A percentile compares a stretch with the other conserved stretches of the same genome.
phyloP scores from a whole-genome alignment of 2,113 vertebrate species.

The Caracal caracal region DNA sequence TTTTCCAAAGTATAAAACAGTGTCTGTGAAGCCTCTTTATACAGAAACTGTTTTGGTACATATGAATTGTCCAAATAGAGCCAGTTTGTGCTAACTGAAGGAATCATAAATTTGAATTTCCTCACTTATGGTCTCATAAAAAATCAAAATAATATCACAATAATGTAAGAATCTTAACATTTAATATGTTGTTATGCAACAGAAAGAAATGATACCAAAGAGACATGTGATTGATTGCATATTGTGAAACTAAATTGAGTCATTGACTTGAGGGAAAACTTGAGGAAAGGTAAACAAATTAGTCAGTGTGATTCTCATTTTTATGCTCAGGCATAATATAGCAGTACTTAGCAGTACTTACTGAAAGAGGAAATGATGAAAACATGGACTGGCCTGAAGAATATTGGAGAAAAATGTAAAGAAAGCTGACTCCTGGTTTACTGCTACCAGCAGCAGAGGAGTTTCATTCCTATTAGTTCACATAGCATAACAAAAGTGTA shows the following conservation, averaged over 20 bases:
- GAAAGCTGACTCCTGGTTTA: neutral
- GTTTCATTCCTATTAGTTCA: neutral
- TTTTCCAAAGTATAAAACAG: conserved; percentile 26
- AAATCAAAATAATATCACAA: neutral
- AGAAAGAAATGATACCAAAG: conserved; percentile 1
- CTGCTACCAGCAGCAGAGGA: neutral
- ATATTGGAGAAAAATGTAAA: neutral
- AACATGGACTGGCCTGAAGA: neutral
- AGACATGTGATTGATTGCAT: neutral
- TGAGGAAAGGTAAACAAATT: neutral
- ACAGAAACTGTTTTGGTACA: neutral
- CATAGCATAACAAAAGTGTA: neutral
- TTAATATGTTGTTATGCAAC: neutral
- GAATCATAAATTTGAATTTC: conserved; percentile 45
- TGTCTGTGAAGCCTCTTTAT: conserved; percentile 28
- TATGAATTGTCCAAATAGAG: neutral
- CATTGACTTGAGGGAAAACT: neutral
- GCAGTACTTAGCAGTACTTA: neutral
- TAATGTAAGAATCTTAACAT: neutral
- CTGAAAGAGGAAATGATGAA: neutral
- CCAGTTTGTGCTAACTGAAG: neutral
- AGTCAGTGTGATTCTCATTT: neutral
- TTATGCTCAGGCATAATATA: neutral
- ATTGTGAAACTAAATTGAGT: neutral
- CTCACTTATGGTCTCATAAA: neutral